Evolutionary conservation across 2,888 invertebrate genomes (phyloP).

Genomic region (Allophyes oxyacanthae): DNA sequence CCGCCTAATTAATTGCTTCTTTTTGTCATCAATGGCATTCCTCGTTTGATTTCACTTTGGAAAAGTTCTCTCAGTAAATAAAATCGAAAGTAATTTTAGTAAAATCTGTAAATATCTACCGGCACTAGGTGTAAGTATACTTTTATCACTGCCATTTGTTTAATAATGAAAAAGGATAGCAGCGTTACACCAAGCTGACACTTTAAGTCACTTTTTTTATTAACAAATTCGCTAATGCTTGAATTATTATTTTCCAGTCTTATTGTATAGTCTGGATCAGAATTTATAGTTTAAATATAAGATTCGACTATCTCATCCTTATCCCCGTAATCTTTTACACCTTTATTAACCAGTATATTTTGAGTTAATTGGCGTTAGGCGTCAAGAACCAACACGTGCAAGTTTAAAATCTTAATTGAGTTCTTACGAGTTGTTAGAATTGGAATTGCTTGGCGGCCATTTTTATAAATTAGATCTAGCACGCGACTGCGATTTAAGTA

Average conservation of each 20-base stretch:
- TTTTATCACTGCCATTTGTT: too few species aligned
- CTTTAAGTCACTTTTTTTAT: too few species aligned
- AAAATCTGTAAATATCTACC: too few species aligned
- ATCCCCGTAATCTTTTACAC: conserved; percentile 1
- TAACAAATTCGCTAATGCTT: too few species aligned
- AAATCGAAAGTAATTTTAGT: neutral
- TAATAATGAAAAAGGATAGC: too few species aligned
- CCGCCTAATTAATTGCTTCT: too few species aligned
- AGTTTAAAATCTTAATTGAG: conserved; percentile 83
- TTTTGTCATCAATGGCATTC: neutral
- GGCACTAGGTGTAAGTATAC: too few species aligned
- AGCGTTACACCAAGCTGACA: too few species aligned
- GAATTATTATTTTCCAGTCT: too few species aligned
- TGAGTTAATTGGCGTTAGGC: conserved; percentile 55
- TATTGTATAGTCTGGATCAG: too few species aligned
- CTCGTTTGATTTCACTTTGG: conserved; percentile 17
- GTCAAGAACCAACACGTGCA: conserved; percentile 52
- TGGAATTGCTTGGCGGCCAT: conserved; percentile 72
- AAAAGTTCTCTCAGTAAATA: conserved; percentile 10
- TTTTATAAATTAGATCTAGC: conserved; percentile 85
- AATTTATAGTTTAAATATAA: neutral
- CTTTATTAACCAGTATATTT: conserved; percentile 47
- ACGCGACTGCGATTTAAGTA: conserved; percentile 73
- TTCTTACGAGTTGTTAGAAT: conserved; percentile 84
- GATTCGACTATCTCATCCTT: conserved; percentile 4